Conservation (phyloP, 1,140 invertebrate species). For the Trinorchestia longiramus region DNA sequence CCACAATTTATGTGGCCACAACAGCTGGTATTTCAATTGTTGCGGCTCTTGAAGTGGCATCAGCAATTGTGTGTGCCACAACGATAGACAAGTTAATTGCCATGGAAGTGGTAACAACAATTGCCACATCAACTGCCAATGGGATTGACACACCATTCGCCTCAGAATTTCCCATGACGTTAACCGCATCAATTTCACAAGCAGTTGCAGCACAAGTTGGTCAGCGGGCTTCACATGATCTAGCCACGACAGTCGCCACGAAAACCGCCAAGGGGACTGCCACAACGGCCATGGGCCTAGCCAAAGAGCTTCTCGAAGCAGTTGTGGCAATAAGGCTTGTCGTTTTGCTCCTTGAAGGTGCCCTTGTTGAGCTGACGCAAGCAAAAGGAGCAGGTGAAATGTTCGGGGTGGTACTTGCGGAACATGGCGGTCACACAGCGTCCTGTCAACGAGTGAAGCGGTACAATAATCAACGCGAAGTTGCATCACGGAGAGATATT, state of each 20-base stretch:
- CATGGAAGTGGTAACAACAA: neutral
- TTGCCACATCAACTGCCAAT: neutral
- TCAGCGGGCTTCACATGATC: neutral
- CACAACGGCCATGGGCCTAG: constrained; percentile 69
- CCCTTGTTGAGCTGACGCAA: constrained; percentile 97
- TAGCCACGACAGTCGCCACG: neutral
- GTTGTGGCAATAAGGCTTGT: constrained; percentile 97
- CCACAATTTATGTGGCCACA: neutral
- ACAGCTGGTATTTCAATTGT: neutral
- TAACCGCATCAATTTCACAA: neutral
- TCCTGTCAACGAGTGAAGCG: constrained; percentile 72
- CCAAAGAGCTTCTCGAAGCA: constrained; percentile 98
- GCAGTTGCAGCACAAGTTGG: neutral
- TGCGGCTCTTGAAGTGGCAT: neutral
- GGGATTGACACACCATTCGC: neutral
- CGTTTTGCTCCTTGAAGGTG: constrained; percentile 98
- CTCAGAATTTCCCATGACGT: neutral
- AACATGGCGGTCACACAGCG: constrained; percentile 99
- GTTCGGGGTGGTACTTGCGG: constrained; percentile 98
- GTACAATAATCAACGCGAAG: neutral
- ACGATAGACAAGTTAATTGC: neutral
- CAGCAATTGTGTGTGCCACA: neutral
- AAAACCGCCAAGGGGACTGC: too few species aligned
- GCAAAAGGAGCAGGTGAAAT: constrained; percentile 98
- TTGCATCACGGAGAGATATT: neutral